These are phyloP conservation scores for Aphelenchoides fujianensis DNA, from an alignment of 1,140 invertebrate genomes.

Conservation along the genomic window DNA sequence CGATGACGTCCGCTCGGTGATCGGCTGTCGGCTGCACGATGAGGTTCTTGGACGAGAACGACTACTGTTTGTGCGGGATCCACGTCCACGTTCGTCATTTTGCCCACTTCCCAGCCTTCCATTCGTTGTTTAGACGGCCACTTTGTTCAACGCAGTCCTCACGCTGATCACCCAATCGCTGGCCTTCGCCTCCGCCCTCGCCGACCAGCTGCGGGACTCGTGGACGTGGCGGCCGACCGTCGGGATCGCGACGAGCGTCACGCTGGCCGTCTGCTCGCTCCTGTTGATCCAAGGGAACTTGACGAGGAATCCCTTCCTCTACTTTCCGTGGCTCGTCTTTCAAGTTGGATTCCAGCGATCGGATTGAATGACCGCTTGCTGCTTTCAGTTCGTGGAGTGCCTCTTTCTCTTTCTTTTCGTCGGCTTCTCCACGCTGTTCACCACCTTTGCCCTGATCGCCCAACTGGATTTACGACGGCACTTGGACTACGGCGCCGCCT, in stretches of 20 bases:
- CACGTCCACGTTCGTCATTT: not conserved
- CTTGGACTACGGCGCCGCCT: not conserved
- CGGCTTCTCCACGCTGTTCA: not conserved
- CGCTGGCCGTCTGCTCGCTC: not conserved
- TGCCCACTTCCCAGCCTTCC: no score
- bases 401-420: not conserved
- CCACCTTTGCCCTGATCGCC: not conserved
- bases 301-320: not conserved
- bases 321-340: not conserved
- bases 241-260: not conserved
- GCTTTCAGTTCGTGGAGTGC: not conserved
- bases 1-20: no score
- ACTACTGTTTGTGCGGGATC: not conserved
- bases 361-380: no score
- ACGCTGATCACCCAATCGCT: not conserved
- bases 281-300: not conserved
- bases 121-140: not conserved
- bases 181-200: not conserved
- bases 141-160: not conserved
- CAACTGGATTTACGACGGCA: not conserved
- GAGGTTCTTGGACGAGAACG: no score
- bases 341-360: no score
- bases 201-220: not conserved
- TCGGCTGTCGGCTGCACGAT: no score
- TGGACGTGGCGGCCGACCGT: not conserved